These are phyloP conservation scores for Phocoena sinus DNA, from an alignment of 2,113 vertebrate genomes.

Conservation along the genomic window DNA sequence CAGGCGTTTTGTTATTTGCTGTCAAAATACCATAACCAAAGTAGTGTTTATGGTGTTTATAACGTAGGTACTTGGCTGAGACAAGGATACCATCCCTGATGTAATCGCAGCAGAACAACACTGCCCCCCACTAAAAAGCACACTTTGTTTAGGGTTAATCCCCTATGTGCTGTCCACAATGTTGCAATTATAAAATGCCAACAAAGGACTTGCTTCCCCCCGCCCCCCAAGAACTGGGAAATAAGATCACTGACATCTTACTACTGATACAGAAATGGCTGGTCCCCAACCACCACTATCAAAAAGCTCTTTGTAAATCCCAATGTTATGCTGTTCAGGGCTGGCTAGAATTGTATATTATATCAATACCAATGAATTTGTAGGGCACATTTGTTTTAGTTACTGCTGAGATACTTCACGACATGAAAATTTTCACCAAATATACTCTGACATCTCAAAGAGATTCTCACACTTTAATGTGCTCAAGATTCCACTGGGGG, in stretches of 20 bases:
- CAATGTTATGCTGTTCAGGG: not conserved
- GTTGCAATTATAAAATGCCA: not conserved
- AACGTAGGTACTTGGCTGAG: not conserved
- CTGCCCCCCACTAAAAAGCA: not conserved
- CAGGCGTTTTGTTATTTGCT: not conserved
- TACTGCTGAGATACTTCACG: not conserved
- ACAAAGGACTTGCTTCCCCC: not conserved
- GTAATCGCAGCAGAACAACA: not conserved
- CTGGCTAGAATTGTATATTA: not conserved
- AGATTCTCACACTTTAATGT: not conserved
- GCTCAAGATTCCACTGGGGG: not conserved
- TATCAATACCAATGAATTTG: not conserved
- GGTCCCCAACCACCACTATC: not conserved
- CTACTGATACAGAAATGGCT: not conserved
- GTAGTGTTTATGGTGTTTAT: not conserved
- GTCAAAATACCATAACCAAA: not conserved
- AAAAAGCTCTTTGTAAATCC: not conserved
- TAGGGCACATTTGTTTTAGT: not conserved
- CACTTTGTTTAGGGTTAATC: not conserved
- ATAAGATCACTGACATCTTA: not conserved
- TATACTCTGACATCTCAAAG: not conserved
- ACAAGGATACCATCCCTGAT: not conserved
- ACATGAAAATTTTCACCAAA: not conserved
- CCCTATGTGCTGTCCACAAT: not conserved
- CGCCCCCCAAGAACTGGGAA: not conserved